A percentile compares a stretch with the other conserved stretches of the same genome.
Conservation (phyloP, 2,888 invertebrate genomes). For the Nomada ferruginata region DNA sequence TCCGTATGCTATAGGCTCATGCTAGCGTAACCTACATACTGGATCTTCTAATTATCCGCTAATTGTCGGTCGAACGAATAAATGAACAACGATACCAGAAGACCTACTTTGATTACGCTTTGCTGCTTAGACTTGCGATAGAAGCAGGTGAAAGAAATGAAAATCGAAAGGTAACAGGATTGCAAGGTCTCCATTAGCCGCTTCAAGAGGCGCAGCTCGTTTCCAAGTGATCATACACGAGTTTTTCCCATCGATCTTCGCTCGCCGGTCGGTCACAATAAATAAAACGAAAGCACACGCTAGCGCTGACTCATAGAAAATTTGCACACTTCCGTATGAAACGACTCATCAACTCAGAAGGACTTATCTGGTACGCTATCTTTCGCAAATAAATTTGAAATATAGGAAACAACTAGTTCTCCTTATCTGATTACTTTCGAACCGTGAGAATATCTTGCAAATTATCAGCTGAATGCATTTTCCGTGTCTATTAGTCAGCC, state of each 20-base stretch:
- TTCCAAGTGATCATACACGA: no score
- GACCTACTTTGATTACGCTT: slow-evolving; percentile 59
- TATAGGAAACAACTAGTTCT: slow-evolving; percentile 1
- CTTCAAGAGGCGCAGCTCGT: neutral
- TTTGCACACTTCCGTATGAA: neutral
- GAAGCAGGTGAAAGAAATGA: slow-evolving; percentile 10
- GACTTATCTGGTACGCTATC: slow-evolving; percentile 23
- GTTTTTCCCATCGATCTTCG: neutral
- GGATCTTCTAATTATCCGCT: slow-evolving; percentile 63
- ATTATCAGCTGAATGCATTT: slow-evolving; percentile 38
- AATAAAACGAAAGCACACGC: no score
- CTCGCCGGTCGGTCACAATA: neutral
- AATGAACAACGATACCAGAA: slow-evolving; percentile 45
- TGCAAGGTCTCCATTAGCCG: slow-evolving; percentile 5
- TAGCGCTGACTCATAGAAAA: neutral
- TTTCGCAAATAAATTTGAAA: slow-evolving; percentile 19
- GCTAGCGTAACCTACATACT: slow-evolving; percentile 65
- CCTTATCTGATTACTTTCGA: neutral
- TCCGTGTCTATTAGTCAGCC: neutral
- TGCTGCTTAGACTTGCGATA: neutral
- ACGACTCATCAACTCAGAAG: neutral
- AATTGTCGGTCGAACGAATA: slow-evolving; percentile 53
- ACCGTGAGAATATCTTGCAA: slow-evolving; percentile 3
- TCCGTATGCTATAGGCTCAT: slow-evolving; percentile 6
- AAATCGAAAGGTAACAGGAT: slow-evolving; percentile 19